A percentile compares a stretch with the other conserved stretches of the same genome.
phyloP scores from a whole-genome alignment of 2,888 invertebrate genomes.

The Athalia rosae region DNA sequence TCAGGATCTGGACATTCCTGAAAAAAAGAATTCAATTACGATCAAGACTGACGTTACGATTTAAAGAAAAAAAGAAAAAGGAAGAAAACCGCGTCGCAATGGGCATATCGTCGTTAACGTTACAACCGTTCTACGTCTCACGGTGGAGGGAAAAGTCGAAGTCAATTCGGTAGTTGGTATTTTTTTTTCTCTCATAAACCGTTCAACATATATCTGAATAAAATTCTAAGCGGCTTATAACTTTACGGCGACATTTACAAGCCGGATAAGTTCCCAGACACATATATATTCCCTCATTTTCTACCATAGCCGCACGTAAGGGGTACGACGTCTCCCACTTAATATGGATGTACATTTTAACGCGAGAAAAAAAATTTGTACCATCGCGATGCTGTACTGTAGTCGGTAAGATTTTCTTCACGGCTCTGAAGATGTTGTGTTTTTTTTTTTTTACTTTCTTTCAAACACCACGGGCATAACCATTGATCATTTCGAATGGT shows the following conservation, averaged over 20 bases:
- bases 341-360: not conserved
- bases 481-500: conserved; percentile 27
- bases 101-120: too few species aligned
- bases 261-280: not conserved
- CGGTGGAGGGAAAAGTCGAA: too few species aligned
- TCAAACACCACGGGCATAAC: not conserved
- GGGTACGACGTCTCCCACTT: not conserved
- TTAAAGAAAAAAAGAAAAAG: too few species aligned
- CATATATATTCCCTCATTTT: not conserved
- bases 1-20: conserved; percentile 88
- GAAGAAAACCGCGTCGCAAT: too few species aligned
- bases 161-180: too few species aligned
- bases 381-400: not conserved
- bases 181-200: not conserved
- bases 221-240: conserved; percentile 23
- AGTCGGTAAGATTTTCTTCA: conserved; percentile 9
- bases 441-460: not conserved
- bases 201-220: not conserved
- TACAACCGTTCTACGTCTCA: too few species aligned
- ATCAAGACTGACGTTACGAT: too few species aligned
- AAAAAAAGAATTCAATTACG: conserved; percentile 54
- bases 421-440: not conserved
- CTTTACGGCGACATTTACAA: not conserved
- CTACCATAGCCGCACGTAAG: too few species aligned
- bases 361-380: not conserved